Conservation (phyloP, 2,888 invertebrate species). For the Agrotis segetum region DNA sequence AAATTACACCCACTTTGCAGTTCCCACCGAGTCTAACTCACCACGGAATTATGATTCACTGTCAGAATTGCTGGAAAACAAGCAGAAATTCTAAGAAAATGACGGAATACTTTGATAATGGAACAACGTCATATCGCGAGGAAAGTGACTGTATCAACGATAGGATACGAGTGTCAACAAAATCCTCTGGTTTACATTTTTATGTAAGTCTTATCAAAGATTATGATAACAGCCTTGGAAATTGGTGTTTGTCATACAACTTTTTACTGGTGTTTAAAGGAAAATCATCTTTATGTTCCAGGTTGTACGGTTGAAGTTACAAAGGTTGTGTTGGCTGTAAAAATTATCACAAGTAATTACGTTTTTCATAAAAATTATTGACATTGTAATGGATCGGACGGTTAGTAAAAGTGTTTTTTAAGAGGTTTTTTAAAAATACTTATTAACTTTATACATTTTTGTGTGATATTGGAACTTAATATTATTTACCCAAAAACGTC, state of each 20-base stretch:
- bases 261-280: not conserved
- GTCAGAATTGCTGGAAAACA: conserved; percentile 43
- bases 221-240: conserved; percentile 63
- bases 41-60: conserved; percentile 39
- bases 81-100: conserved; percentile 52
- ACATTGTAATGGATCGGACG: conserved; percentile 56
- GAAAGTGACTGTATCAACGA: conserved; percentile 35
- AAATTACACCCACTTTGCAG: conserved; percentile 21
- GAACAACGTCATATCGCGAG: conserved; percentile 47
- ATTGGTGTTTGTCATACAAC: conserved; percentile 50
- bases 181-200: conserved; percentile 48
- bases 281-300: conserved; percentile 13
- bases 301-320: not conserved
- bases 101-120: conserved; percentile 26
- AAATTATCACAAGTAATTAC: conserved; percentile 22
- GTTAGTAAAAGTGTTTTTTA: conserved; percentile 53
- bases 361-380: conserved; percentile 55
- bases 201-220: conserved; percentile 61
- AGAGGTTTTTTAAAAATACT: conserved; percentile 39
- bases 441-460: not conserved
- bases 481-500: not conserved
- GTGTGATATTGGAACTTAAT: conserved; percentile 4
- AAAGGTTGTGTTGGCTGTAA: not conserved
- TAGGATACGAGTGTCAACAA: conserved; percentile 53
- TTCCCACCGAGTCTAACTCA: conserved; percentile 21